A percentile compares a stretch with the other conserved stretches of the same genome.
Evolutionary conservation across 2,797 vertebrate genomes (phyloP).

Genomic region (Microctenopoma steveboyesi): DNA sequence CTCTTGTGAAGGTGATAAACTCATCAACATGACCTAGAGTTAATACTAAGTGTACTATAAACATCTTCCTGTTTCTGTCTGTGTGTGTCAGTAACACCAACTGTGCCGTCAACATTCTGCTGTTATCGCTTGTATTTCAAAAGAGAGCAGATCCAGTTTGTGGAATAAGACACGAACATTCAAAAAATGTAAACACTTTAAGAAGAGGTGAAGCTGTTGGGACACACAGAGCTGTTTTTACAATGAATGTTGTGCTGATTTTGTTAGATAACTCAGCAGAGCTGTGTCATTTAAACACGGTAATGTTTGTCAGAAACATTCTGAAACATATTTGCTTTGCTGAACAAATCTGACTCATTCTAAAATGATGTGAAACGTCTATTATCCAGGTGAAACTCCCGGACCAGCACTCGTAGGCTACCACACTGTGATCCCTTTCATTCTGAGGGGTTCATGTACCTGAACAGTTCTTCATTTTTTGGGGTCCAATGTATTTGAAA

Average conservation of each 20-base stretch:
- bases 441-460: too few relatives aligned
- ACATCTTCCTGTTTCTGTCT: conserved; percentile 49
- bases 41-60: conserved; percentile 67
- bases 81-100: conserved; percentile 25
- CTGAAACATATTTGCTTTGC: too few relatives aligned
- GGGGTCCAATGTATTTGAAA: too few relatives aligned
- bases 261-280: background rate
- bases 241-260: too few relatives aligned
- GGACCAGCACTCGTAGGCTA: too few relatives aligned
- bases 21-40: conserved; percentile 51
- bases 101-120: conserved; percentile 21
- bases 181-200: background rate
- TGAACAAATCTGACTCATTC: too few relatives aligned
- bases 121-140: conserved; percentile 46
- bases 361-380: too few relatives aligned
- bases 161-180: conserved; percentile 17
- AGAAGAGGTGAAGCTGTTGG: background rate
- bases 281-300: background rate
- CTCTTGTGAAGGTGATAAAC: conserved; percentile 34
- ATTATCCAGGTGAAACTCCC: too few relatives aligned
- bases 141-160: conserved; percentile 37
- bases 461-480: too few relatives aligned
- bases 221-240: background rate
- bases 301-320: too few relatives aligned
- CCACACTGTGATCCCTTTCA: too few relatives aligned